phyloP scores from a whole-genome alignment of 2,888 invertebrate genomes.

The Nematopogon swammerdamellus region DNA sequence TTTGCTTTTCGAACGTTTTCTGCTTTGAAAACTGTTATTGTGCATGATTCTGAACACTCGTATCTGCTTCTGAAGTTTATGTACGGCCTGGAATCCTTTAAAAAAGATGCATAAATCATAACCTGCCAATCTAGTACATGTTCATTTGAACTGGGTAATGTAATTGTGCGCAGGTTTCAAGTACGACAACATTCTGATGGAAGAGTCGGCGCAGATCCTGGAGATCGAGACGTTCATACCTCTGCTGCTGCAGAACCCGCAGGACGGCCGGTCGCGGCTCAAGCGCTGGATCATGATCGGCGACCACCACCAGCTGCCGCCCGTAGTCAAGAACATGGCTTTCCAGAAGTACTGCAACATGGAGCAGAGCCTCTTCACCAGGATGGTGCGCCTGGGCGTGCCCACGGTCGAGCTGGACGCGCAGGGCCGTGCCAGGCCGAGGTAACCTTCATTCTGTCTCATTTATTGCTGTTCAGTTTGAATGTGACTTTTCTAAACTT shows the following conservation, averaged over 20 bases:
- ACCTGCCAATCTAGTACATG: too few relatives aligned
- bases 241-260: slow-evolving; percentile 94
- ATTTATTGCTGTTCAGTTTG: too few relatives aligned
- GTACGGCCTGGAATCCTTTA: too few relatives aligned
- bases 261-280: slow-evolving; percentile 91
- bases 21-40: too few relatives aligned
- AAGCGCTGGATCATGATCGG: slow-evolving; percentile 99
- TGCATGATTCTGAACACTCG: too few relatives aligned
- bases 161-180: slow-evolving; percentile 70
- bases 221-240: slow-evolving; percentile 99
- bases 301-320: slow-evolving; percentile 98
- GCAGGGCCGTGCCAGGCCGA: slow-evolving; percentile 91
- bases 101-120: too few relatives aligned
- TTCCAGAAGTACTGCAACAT: slow-evolving; percentile 99
- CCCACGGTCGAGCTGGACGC: slow-evolving; percentile 97
- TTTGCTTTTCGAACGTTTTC: too few relatives aligned
- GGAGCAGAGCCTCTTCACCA: slow-evolving; percentile 98
- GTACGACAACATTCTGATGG: slow-evolving; percentile 99
- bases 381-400: slow-evolving; percentile 93
- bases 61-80: too few relatives aligned
- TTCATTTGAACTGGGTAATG: too few relatives aligned
- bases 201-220: slow-evolving; percentile 97
- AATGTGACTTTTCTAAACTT: too few relatives aligned
- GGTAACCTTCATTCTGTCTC: slow-evolving; percentile 33
- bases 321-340: slow-evolving; percentile 99